phyloP scores from a whole-genome alignment of 1,140 invertebrate genomes.

The Lithobius niger region DNA sequence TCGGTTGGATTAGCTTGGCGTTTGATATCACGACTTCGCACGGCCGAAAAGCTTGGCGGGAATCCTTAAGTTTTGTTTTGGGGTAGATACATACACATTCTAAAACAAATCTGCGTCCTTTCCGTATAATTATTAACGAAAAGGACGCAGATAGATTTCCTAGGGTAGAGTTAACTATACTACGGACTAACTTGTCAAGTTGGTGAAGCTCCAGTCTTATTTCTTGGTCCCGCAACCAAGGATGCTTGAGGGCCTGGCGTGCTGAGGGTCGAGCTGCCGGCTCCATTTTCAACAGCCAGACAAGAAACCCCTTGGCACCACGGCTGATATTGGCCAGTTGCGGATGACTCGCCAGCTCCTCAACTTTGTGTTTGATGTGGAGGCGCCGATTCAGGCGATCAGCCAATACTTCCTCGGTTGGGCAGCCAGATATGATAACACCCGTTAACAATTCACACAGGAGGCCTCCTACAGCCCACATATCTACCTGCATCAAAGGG shows the following conservation, averaged over 20 bases:
- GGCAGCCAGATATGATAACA: background rate
- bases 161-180: too few species aligned
- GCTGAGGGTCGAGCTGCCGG: background rate
- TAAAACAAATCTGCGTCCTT: background rate
- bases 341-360: background rate
- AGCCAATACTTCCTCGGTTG: background rate
- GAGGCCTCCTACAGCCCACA: background rate
- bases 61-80: too few species aligned
- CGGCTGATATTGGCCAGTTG: background rate
- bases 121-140: background rate
- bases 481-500: slow-evolving; percentile 2
- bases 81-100: background rate
- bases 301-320: background rate
- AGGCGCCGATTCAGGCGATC: slow-evolving; percentile 3
- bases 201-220: background rate
- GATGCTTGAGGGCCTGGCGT: slow-evolving; percentile 1
- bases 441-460: background rate
- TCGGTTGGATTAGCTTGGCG: too few species aligned
- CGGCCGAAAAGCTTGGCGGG: too few species aligned
- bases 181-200: background rate
- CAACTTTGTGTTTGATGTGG: background rate
- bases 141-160: too few species aligned
- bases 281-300: background rate
- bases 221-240: background rate
- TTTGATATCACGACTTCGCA: too few species aligned